These are phyloP conservation scores for Grammomys surdaster DNA, from an alignment of 2,113 vertebrate species.

Conservation along the genomic window DNA sequence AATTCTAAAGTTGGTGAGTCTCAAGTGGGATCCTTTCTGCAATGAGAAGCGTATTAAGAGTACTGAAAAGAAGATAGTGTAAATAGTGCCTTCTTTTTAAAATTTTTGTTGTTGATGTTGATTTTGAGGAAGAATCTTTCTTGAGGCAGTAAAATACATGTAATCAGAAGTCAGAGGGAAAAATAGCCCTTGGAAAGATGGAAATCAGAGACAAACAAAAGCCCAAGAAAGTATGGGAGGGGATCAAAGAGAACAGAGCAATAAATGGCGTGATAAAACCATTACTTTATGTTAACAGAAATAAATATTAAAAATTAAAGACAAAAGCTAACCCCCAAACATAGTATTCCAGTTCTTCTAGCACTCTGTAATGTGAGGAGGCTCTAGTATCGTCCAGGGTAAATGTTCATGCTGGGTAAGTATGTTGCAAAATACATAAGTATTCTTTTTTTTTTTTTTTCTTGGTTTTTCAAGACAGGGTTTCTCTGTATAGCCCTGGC, in stretches of 20 bases:
- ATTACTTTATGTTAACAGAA: background rate
- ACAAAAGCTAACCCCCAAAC: background rate
- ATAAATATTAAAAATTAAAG: background rate
- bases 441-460: background rate
- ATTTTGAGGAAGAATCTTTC: background rate
- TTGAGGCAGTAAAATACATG: too few relatives aligned
- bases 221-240: background rate
- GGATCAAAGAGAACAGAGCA: background rate
- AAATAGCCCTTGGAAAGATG: background rate
- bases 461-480: too few relatives aligned
- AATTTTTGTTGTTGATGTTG: too few relatives aligned
- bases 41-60: background rate
- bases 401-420: background rate
- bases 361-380: background rate
- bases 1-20: conserved; percentile 25
- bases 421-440: background rate
- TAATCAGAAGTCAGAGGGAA: too few relatives aligned
- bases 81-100: background rate
- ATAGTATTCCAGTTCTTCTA: background rate
- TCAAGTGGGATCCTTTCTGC: background rate
- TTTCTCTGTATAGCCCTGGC: too few relatives aligned
- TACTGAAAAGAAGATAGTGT: background rate
- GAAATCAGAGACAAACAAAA: background rate
- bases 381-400: background rate
- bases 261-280: background rate